Evolutionary conservation across 2,888 invertebrate species (phyloP).

Genomic region (Caenorhabditis drosophilae): DNA sequence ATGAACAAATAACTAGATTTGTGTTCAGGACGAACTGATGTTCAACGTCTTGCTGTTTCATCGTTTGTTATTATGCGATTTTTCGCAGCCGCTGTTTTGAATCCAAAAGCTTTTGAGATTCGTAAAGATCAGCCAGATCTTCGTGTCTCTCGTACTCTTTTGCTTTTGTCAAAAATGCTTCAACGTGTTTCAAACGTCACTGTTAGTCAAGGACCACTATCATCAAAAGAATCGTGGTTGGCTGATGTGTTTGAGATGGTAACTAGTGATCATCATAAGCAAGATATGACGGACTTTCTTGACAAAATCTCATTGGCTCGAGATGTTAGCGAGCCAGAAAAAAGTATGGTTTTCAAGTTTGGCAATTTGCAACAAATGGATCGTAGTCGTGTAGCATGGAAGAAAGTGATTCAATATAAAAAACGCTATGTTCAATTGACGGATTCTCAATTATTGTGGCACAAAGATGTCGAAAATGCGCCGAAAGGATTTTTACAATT

Average conservation of each 20-base stretch:
- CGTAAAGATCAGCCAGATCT: conserved; percentile 61
- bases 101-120: conserved; percentile 65
- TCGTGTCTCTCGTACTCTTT: conserved; percentile 61
- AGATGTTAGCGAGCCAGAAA: conserved; percentile 14
- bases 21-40: conserved; percentile 45
- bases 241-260: conserved; percentile 56
- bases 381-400: conserved; percentile 32
- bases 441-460: conserved; percentile 59
- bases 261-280: conserved; percentile 54
- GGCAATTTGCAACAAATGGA: conserved; percentile 49
- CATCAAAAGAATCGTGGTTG: conserved; percentile 65
- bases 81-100: conserved; percentile 67
- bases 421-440: conserved; percentile 55
- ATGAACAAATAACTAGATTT: background rate
- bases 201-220: conserved; percentile 59
- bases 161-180: conserved; percentile 67
- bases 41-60: conserved; percentile 62
- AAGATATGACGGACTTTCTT: conserved; percentile 60
- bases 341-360: conserved; percentile 36
- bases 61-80: conserved; percentile 68
- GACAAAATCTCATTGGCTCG: conserved; percentile 47
- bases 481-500: conserved; percentile 48
- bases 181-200: conserved; percentile 66
- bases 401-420: conserved; percentile 56
- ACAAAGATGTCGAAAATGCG: conserved; percentile 44